Base-by-base conservation (phyloP, 2,888 invertebrate species). In the Malthinus flaveolus region DNA sequence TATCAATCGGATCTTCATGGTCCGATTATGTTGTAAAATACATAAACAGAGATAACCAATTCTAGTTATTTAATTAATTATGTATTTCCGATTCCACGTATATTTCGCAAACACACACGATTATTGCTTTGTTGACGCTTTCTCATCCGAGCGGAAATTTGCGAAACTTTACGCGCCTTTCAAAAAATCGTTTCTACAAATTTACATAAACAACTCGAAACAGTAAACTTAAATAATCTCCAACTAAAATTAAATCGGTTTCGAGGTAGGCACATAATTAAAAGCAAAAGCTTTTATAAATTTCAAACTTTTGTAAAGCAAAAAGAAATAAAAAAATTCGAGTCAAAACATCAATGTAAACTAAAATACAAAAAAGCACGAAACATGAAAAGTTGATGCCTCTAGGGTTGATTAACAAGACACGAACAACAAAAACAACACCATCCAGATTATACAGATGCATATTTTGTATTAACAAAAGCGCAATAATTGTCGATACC, bases 1-100 rank as follows among this genome's bases (percentile, higher is more conserved):
- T 49, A 55, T 49, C 42, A 55, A 44, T 55, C 9, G 31, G 52
- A 57, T 52, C 52, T 57, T 57, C 48, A 57, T 52, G 57, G 57
- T 57, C 44, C 49, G 48, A 51, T 52, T 51, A 50, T 50, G 46
- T 31, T 32, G 15, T 31, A 46, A 46, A 56, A 47, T 45, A 46
- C 52, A 11, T n/a, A 13, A 13, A 42, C 37, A 34, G 7, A 36
- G 42, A 42, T 46, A 23, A 32, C 46, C 47, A 54, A 46, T 35
- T 15, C 39, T 46, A 45, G 32, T 56, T 49, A 56, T 49, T 47
- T 51, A 46, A 39, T 50, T 56, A 56, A 56, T 56, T 46, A 51
- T 51, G 37, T 47, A 39, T 46, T 51, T 56, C 56, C 56, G 45
- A 50, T 56, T 56, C 42, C 31, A 49, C 13, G 34, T 32, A 46